phyloP scores from a whole-genome alignment of 2,113 vertebrate genomes.

The Aegithalos caudatus region DNA sequence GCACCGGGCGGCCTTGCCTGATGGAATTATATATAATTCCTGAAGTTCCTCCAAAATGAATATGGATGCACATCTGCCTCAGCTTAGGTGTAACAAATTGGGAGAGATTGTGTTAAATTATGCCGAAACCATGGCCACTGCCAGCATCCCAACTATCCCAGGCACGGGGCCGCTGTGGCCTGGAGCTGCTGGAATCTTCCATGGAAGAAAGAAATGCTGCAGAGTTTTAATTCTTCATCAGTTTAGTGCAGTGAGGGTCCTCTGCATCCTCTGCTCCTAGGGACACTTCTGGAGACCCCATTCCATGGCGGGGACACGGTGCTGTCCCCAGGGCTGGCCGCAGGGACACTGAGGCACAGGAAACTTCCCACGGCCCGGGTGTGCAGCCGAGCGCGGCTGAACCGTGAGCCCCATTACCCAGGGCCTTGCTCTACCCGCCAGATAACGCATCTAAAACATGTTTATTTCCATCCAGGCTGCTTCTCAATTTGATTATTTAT shows the following conservation, averaged over 20 bases:
- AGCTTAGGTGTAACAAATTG: not conserved
- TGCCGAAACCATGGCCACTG: rapidly evolving
- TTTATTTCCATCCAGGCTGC: constrained; percentile 46
- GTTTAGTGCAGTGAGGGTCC: rapidly evolving
- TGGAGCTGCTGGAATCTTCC: rapidly evolving
- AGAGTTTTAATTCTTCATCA: not conserved
- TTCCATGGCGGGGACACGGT: rapidly evolving
- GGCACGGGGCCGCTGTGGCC: rapidly evolving
- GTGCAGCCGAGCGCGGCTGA: not conserved
- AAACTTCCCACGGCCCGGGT: rapidly evolving
- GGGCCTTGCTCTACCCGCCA: not conserved
- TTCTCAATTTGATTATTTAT: constrained; percentile 61
- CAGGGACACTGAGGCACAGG: not conserved
- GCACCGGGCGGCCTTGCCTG: not conserved
- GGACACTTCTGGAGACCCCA: rapidly evolving
- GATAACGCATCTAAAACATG: not conserved
- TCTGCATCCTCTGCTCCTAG: not conserved
- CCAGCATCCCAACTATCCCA: not conserved
- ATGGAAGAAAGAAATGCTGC: rapidly evolving
- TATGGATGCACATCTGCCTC: not conserved
- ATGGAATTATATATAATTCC: rapidly evolving
- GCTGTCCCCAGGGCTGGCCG: rapidly evolving
- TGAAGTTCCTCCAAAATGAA: not conserved
- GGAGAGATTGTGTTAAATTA: not conserved
- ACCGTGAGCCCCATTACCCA: rapidly evolving